Evolutionary conservation across 2,888 invertebrate species (phyloP).

Genomic region (Leptopilina syphax): DNA sequence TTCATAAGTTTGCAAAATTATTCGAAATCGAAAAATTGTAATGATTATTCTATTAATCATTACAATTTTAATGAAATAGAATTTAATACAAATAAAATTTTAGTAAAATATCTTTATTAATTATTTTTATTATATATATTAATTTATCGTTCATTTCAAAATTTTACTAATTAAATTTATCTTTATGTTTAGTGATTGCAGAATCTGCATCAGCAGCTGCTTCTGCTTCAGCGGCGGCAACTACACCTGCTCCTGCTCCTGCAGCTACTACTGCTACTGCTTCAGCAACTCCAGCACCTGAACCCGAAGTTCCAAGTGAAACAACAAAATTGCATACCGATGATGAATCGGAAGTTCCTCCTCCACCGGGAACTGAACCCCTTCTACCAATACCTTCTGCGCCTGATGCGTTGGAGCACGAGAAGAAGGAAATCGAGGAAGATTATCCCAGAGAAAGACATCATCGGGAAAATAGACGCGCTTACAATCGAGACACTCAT

Average conservation of each 20-base stretch:
- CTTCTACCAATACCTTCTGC: slow-evolving; percentile 70
- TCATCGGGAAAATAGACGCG: slow-evolving; percentile 70
- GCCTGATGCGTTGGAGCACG: slow-evolving; percentile 57
- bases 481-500: slow-evolving; percentile 73
- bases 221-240: slow-evolving; percentile 45
- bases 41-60: too few species aligned
- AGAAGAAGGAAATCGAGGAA: slow-evolving; percentile 67
- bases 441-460: slow-evolving; percentile 69
- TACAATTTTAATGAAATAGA: too few species aligned
- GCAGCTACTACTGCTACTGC: slow-evolving; percentile 55
- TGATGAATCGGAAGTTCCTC: slow-evolving; percentile 72
- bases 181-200: slow-evolving; percentile 28
- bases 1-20: too few species aligned
- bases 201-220: slow-evolving; percentile 53
- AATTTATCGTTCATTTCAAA: too few species aligned
- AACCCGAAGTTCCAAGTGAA: slow-evolving; percentile 65
- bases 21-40: too few species aligned
- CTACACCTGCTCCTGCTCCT: slow-evolving; percentile 43
- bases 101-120: too few species aligned
- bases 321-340: slow-evolving; percentile 64
- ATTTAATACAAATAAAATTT: too few species aligned
- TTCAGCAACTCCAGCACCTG: slow-evolving; percentile 62
- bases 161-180: not conserved
- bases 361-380: slow-evolving; percentile 74
- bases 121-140: too few species aligned